These are phyloP conservation scores for Atherinosoma microstoma DNA, from an alignment of 2,797 vertebrate species.

Conservation along the genomic window DNA sequence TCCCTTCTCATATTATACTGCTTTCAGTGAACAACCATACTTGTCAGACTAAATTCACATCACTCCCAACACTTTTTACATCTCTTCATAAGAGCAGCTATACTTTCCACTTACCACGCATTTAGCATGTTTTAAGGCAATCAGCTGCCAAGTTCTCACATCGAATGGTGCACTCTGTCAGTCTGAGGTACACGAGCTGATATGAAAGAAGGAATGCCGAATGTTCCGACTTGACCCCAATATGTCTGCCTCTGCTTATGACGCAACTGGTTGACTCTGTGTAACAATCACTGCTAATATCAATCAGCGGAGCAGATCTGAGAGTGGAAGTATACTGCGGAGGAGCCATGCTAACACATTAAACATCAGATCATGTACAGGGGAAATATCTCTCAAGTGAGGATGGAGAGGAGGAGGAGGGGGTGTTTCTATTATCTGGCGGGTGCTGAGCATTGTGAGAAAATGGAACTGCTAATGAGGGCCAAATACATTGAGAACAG, in stretches of 20 bases:
- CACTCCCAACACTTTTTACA: constrained; percentile 2
- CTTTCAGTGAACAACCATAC: constrained; percentile 2
- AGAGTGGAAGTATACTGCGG: constrained; percentile 42
- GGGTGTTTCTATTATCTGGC: constrained; percentile 51
- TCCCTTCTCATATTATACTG: constrained; percentile 1
- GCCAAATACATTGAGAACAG: constrained; percentile 54
- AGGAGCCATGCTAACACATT: constrained; percentile 59
- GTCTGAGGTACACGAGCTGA: constrained; percentile 31
- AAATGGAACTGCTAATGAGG: constrained; percentile 71
- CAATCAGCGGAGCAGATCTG: constrained; percentile 74
- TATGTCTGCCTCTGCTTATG: constrained; percentile 75
- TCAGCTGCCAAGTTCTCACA: constrained; percentile 34
- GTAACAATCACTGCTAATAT: constrained; percentile 73
- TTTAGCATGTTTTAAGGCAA: constrained; percentile 53
- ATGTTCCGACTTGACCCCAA: constrained; percentile 68
- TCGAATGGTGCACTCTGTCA: constrained; percentile 38
- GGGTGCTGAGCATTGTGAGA: constrained; percentile 58
- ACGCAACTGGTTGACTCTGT: constrained; percentile 73
- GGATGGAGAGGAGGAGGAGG: constrained; percentile 16
- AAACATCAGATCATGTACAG: constrained; percentile 49
- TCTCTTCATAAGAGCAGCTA: constrained; percentile 14
- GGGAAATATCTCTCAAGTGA: constrained; percentile 51
- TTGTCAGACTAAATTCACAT: constrained; percentile 32
- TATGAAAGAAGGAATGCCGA: constrained; percentile 46
- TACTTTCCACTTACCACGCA: constrained; percentile 18